Evolutionary conservation across 2,113 vertebrate genomes (phyloP).

Genomic region (Bos indicus): DNA sequence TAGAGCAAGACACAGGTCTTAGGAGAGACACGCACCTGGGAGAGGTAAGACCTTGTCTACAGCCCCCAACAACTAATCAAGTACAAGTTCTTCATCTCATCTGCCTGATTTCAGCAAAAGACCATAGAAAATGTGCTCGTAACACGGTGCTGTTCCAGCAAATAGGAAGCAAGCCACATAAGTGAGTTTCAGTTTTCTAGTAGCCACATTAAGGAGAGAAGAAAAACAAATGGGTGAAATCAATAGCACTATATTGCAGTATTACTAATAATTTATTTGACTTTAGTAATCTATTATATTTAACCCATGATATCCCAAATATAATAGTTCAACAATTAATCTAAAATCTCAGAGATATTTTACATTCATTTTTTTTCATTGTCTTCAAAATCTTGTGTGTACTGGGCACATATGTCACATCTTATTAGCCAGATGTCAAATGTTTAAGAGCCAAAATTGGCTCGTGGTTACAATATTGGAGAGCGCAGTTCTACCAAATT

Average conservation of each 20-base stretch:
- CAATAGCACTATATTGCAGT: not conserved
- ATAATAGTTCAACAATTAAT: not conserved
- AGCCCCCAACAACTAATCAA: too few relatives aligned
- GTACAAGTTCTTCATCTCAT: not conserved
- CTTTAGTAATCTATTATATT: not conserved
- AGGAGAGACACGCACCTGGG: not conserved
- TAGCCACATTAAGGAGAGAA: not conserved
- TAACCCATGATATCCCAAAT: not conserved
- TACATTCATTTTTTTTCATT: not conserved
- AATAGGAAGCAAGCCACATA: not conserved
- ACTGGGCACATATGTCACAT: not conserved
- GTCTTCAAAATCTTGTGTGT: not conserved
- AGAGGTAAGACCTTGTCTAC: not conserved
- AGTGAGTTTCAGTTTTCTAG: not conserved
- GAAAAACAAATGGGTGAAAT: not conserved
- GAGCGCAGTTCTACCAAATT: not conserved
- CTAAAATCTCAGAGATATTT: not conserved
- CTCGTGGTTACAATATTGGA: not conserved
- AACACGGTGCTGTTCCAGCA: not conserved
- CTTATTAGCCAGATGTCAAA: not conserved
- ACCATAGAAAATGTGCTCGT: too few relatives aligned
- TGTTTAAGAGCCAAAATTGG: not conserved
- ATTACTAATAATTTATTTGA: not conserved
- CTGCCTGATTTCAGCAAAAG: not conserved
- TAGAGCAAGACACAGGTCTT: not conserved